Base-by-base conservation (phyloP, 1,140 invertebrate genomes). In the Diuraphis noxia region DNA sequence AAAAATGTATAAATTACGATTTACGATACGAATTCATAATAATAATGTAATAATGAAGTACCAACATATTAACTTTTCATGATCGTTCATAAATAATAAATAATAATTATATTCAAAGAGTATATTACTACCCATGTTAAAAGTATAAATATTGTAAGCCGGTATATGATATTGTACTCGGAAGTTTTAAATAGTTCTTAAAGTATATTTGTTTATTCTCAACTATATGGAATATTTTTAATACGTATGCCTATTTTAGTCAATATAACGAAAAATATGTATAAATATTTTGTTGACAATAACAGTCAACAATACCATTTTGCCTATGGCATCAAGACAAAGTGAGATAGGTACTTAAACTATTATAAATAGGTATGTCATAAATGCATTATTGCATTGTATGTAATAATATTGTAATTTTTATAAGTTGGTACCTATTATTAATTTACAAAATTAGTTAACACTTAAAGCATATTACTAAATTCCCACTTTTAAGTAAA, bases 281-380 rank as follows among this genome's bases (percentile, higher is more conserved):
- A 21, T 34, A 38, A 13, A 38, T 88, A 40, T 49, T 34, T 88
- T 88, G 49, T 56, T 63, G 52, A 88, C 86, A 36, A 88, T 63
- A 40, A 41, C 41, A 88, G 86, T 63, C 49, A 88, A 88, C 49
- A 88, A 88, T 36, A 88, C 25, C 36, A 34, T 87, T 88, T 56
- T 25, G 86, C 86, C 86, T 56, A 21, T 40, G 86, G 86, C 86
- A 34, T 52, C 9, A 52, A 25, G 21, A 6, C 9, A 36, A 34
- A 19, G 23, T 36, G 3, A 38, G 56, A 63, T 63, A n/a, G 56
- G 30, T 21, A 34, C 34, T 40, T 82, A 38, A 52, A n/a, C 46
- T 85, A 86, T 86, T 23, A 21, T 34, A 85, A n/a, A n/a, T n/a
- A n/a, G n/a, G n/a, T 85, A 46, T 85, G n/a, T 85, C 82, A 46